Evolutionary conservation across 2,888 invertebrate species (phyloP), one percentile per base, ranked within the genome.

Genomic region (Limenitis camilla): DNA sequence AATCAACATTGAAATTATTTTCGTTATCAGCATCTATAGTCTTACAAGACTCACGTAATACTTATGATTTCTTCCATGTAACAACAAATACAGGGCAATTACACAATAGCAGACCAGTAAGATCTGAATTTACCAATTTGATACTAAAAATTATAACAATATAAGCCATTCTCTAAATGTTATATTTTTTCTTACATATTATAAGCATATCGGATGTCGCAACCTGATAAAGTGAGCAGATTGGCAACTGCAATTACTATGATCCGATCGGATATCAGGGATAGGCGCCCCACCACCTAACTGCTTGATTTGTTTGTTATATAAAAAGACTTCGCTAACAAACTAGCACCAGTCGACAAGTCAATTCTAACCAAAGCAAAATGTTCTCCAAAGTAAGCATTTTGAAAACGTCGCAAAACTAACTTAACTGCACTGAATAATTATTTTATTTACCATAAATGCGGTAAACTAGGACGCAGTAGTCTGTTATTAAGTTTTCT

Each of bases 241-340:
- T 86, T 84, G 81, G 76, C 78, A 84, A 84, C 73, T 54, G 78
- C 83, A 81, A 85, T 85, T 81, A 81, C 81, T 72, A 68, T 77
- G 81, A 84, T 83, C 81, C 71, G 80, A 83, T 84, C 83, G 74
- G 81, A 84, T 85, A 81, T 81, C 77, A 64, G 83, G 82, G 82
- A 78, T 78, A 80, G 74, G 66, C 69, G 50, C 80, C 84, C 83
- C 84, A 71, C 83, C 79, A 76, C 61, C 52, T 59, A 61, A 51
- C 59, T 61, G 63, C 70, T 77, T 76, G 73, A 81, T 84, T 86
- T 84, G 81, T 84, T 85, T 78, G 78, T 82, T 84, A 86, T 86
- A 87, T 87, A 87, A 84, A 86, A 87, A 84, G 82, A 81, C 76
- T 72, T 71, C 74, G 61, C 72, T 77, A 76, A 76, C 78, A 75